Evolutionary conservation across 2,888 invertebrate genomes (phyloP).

Genomic region (Oxycera nigricornis): DNA sequence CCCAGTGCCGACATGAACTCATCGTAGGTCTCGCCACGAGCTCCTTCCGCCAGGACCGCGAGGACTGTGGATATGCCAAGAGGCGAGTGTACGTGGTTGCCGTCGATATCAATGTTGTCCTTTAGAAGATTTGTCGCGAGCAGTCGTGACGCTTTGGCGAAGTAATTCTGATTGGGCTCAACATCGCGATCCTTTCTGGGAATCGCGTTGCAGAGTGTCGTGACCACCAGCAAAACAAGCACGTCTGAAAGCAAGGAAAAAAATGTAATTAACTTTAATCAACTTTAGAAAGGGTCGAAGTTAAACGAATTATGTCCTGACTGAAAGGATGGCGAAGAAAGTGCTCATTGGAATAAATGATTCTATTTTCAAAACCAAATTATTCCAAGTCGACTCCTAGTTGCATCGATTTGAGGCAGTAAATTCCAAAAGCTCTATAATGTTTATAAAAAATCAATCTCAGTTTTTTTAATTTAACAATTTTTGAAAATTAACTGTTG

Average conservation of each 20-base stretch:
- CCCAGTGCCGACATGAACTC: constrained; percentile 67
- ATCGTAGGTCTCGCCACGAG: constrained; percentile 67
- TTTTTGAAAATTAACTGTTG: too few species aligned
- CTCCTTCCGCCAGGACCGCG: constrained; percentile 70
- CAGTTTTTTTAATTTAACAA: too few species aligned
- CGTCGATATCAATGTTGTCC: constrained; percentile 58
- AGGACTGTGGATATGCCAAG: constrained; percentile 70
- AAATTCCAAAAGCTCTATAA: too few species aligned
- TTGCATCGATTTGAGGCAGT: too few species aligned
- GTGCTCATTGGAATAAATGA: too few species aligned
- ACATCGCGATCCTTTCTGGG: constrained; percentile 24
- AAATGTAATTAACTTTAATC: too few species aligned
- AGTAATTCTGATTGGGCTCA: constrained; percentile 49
- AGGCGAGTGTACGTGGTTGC: constrained; percentile 71
- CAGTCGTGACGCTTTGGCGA: constrained; percentile 57
- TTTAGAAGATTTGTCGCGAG: constrained; percentile 58
- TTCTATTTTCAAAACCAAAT: too few species aligned
- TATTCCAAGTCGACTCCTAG: too few species aligned
- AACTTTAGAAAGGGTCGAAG: too few species aligned
- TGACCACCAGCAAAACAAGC: not conserved
- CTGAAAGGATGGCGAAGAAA: too few species aligned
- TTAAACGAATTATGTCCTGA: too few species aligned
- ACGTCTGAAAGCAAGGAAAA: constrained; percentile 9
- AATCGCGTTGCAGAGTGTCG: not conserved
- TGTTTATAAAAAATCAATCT: too few species aligned